Base-by-base conservation (phyloP, 1,140 invertebrate genomes). In the Trichogramma pretiosum region DNA sequence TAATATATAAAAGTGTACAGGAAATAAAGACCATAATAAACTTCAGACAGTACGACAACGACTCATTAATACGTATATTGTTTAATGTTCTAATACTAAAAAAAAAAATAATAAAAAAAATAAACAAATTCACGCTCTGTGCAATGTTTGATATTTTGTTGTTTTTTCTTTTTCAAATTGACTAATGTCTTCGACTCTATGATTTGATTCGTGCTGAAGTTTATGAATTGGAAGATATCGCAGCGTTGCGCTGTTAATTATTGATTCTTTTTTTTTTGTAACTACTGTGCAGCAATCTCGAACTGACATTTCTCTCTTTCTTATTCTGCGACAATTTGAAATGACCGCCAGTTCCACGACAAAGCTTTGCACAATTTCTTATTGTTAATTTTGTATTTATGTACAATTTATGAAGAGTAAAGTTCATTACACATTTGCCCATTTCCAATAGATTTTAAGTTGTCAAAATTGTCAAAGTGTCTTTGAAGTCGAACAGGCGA, bases 231-330 rank as follows among this genome's bases (percentile, higher is more conserved):
- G n/a, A n/a, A n/a, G n/a, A n/a, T n/a, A n/a, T n/a, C n/a, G n/a
- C n/a, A n/a, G n/a, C n/a, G n/a, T n/a, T n/a, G n/a, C n/a, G n/a
- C n/a, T n/a, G n/a, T n/a, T n/a, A n/a, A n/a, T n/a, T n/a, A n/a
- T n/a, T n/a, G n/a, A n/a, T n/a, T n/a, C n/a, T n/a, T n/a, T n/a
- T n/a, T n/a, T n/a, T n/a, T n/a, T n/a, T n/a, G n/a, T n/a, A n/a
- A n/a, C n/a, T 22, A 59, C 68, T 69, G 65, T 65, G 67, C 65
- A 72, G 64, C 59, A 62, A 72, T 72, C 64, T 65, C 67, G 65
- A 68, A 66, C 64, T 62, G 55, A 59, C 59, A 56, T 56, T 62
- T 52, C 36, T 55, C 46, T 60, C 50, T 59, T 57, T 59, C 53
- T 53, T 61, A 40, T 57, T 56, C 46, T 46, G 54, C 58, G 59